Base-by-base conservation (phyloP, 2,888 invertebrate species). In the Hesperia comma region DNA sequence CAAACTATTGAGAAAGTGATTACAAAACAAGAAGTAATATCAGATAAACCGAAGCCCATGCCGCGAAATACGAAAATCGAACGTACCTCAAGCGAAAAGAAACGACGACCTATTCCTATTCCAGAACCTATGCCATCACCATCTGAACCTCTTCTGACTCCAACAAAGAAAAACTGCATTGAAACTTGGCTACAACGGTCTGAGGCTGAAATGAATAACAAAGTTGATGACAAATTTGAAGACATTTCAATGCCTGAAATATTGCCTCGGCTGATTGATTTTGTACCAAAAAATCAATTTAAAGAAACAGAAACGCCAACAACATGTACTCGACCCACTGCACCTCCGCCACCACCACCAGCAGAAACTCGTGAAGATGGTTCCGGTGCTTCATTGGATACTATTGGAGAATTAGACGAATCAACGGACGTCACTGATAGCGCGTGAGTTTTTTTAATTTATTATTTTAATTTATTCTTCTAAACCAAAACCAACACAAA, bases 351-450 rank as follows among this genome's bases (percentile, higher is more conserved):
- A 6, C 90, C 88, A 17, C 80, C 90, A 1, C 90, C 90, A 0
- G 83, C 80, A 1, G 92, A 92, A 73, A 81, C 88, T 69, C 77
- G 94, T 76, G 88, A 95, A 90, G 94, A 93, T 81, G 92, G 92
- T 62, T 90, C 94, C 15, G 93, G 94, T 26, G 94, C 94, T 19
- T 95, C 94, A 55, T 87, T 96, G 58, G 95, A 95, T 58, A 95
- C 96, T 26, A 96, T 96, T 72, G 95, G 95, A 17, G 96, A 95
- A 83, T 93, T 94, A 71, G 95, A 95, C 76, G 95, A 95, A 79
- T 93, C 93, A 69, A 82, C 83, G 72, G 89, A 92, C 74, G 84
- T 88, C 76, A 84, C 88, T 60, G 89, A 92, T 71, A 87, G 80
- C 75, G 77, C 80, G 93, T 92, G 76, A 92, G 92, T 92, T 77